phyloP scores from a whole-genome alignment of 2,888 invertebrate species.

The Peribatodes rhomboidaria region DNA sequence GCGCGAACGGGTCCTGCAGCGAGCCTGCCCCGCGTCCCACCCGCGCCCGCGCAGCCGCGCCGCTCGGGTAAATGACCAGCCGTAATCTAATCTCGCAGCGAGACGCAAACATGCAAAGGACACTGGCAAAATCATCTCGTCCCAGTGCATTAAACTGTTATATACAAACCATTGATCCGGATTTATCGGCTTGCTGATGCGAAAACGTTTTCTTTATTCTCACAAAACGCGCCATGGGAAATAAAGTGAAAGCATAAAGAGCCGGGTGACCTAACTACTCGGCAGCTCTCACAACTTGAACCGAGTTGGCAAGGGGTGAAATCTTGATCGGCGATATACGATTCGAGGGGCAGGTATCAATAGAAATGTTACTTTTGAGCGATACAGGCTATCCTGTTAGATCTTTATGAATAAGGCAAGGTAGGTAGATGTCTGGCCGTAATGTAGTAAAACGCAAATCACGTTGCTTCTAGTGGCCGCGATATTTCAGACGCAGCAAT shows the following conservation, averaged over 20 bases:
- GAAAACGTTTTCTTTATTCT: conserved; percentile 36
- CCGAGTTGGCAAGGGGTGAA: conserved; percentile 31
- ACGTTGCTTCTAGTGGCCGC: conserved; percentile 26
- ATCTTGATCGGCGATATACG: conserved; percentile 29
- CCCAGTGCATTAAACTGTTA: conserved; percentile 43
- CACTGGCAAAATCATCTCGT: conserved; percentile 54
- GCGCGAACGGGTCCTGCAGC: conserved; percentile 68
- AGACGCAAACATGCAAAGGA: conserved; percentile 58
- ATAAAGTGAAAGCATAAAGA: conserved; percentile 39
- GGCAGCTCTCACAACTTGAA: conserved; percentile 30
- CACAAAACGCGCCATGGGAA: conserved; percentile 36
- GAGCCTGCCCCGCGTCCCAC: conserved; percentile 44
- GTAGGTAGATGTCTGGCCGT: neutral
- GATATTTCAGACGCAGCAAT: conserved; percentile 55
- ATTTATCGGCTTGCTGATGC: conserved; percentile 32
- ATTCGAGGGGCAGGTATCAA: conserved; percentile 26
- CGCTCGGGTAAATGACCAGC: conserved; percentile 74
- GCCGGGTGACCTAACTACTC: conserved; percentile 29
- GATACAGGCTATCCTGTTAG: conserved; percentile 4
- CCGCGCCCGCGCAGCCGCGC: conserved; percentile 40
- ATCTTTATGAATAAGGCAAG: conserved; percentile 6
- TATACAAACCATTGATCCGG: conserved; percentile 29
- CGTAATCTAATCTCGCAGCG: conserved; percentile 76
- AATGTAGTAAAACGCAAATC: conserved; percentile 26
- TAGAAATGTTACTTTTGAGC: conserved; percentile 9